Conservation (phyloP, 2,113 vertebrate genomes). For the Corvus moneduloides region DNA sequence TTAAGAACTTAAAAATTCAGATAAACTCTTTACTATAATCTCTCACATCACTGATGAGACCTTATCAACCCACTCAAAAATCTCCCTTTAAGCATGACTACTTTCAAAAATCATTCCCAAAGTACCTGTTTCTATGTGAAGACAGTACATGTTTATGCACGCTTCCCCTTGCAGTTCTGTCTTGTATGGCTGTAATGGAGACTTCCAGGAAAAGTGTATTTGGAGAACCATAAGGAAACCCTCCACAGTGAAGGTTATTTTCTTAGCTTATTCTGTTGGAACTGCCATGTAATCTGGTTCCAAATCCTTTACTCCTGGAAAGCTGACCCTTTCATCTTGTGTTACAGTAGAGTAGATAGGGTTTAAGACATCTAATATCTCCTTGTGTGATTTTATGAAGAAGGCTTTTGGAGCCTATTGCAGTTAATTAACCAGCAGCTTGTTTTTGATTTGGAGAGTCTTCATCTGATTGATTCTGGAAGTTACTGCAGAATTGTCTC, state of each 20-base stretch:
- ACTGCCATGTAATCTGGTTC: not conserved
- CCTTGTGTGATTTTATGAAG: not conserved
- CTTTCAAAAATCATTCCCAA: not conserved
- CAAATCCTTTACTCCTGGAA: not conserved
- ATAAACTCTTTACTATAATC: not conserved
- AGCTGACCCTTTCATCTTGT: not conserved
- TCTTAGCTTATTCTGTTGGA: not conserved
- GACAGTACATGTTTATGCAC: not conserved
- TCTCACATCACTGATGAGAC: not conserved
- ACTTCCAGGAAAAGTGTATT: not conserved
- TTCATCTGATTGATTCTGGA: not conserved
- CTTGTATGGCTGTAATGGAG: not conserved
- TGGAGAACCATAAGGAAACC: not conserved
- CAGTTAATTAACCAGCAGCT: not conserved
- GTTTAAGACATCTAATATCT: not conserved
- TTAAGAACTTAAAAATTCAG: not conserved
- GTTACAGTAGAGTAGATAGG: not conserved
- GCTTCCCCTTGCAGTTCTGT: not conserved
- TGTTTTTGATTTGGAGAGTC: not conserved
- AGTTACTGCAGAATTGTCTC: not conserved
- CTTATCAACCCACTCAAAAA: not conserved
- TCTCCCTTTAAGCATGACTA: not conserved
- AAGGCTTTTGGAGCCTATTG: not conserved
- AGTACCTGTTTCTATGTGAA: not conserved
- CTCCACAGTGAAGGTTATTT: not conserved